Conservation (phyloP, 2,888 invertebrate species). For the Rhaphigaster nebulosa region DNA sequence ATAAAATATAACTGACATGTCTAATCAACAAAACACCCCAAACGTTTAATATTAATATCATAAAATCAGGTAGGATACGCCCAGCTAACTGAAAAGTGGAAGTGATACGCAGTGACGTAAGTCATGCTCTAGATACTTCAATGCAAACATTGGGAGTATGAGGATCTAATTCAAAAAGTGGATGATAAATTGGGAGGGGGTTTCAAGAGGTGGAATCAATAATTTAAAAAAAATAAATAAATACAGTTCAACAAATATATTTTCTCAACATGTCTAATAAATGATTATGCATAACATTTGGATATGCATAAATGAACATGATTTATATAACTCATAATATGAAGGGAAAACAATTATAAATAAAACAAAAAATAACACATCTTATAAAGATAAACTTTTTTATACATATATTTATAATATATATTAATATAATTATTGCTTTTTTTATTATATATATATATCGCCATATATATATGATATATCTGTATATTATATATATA, state of each 20-base stretch:
- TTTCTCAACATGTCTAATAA: conserved; percentile 51
- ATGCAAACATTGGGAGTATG: neutral
- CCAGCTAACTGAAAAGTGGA: no score
- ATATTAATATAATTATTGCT: conserved; percentile 52
- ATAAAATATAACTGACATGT: no score
- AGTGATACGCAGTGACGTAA: no score
- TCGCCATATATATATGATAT: neutral
- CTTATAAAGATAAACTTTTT: conserved; percentile 56
- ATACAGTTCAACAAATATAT: conserved; percentile 57
- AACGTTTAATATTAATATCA: no score
- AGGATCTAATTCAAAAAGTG: neutral
- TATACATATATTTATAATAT: conserved; percentile 59
- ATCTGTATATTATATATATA: conserved; percentile 20
- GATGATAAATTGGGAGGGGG: neutral
- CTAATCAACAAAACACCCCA: no score
- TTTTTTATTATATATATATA: conserved; percentile 38
- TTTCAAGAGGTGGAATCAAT: neutral
- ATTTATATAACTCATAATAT: conserved; percentile 52
- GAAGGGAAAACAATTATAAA: conserved; percentile 54
- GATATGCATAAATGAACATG: conserved; percentile 51
- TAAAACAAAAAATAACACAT: conserved; percentile 53
- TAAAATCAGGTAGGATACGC: no score
- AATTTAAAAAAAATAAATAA: neutral
- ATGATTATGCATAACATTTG: conserved; percentile 49
- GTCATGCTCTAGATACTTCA: no score